Percentiles rank a stretch among this genome's conserved stretches.
These are phyloP conservation scores for Mesorhabditis belari DNA, from an alignment of 2,888 invertebrate species.

Conservation along the genomic window DNA sequence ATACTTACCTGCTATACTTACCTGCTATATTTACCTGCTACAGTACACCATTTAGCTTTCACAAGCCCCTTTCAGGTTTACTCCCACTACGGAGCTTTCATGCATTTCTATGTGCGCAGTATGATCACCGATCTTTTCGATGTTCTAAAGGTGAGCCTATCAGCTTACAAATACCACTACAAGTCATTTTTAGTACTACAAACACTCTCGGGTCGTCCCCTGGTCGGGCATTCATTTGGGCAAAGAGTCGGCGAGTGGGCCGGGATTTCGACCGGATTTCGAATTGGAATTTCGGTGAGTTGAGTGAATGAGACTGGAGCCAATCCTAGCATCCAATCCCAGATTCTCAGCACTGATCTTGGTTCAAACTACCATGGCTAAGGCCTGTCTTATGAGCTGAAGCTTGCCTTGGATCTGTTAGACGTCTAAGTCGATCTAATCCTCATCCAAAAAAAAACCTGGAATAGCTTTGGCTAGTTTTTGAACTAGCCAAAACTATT, in stretches of 20 bases:
- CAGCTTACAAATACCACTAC: not conserved
- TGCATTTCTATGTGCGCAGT: slow-evolving; percentile 45
- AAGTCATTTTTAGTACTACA: not conserved
- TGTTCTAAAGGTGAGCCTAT: slow-evolving; percentile 14
- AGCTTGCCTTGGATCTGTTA: too few relatives aligned
- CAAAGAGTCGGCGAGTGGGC: slow-evolving; percentile 8
- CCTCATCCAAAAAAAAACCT: too few relatives aligned
- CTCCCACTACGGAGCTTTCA: slow-evolving; percentile 39
- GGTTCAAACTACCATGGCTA: too few relatives aligned
- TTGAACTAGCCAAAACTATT: too few relatives aligned
- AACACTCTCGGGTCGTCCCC: slow-evolving; percentile 23
- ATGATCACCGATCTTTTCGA: slow-evolving; percentile 37
- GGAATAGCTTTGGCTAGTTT: too few relatives aligned
- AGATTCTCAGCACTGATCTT: too few relatives aligned
- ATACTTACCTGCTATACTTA: not conserved
- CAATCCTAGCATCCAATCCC: too few relatives aligned
- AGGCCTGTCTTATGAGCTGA: too few relatives aligned
- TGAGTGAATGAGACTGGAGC: too few relatives aligned
- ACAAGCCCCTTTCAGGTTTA: slow-evolving; percentile 22
- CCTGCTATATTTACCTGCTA: too few relatives aligned
- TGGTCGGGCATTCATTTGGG: slow-evolving; percentile 36
- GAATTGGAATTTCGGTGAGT: slow-evolving; percentile 41
- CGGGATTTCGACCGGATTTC: slow-evolving; percentile 36
- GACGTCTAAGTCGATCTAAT: too few relatives aligned
- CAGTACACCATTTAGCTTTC: not conserved